phyloP scores from a whole-genome alignment of 2,113 vertebrate genomes.

The Nibea albiflora region DNA sequence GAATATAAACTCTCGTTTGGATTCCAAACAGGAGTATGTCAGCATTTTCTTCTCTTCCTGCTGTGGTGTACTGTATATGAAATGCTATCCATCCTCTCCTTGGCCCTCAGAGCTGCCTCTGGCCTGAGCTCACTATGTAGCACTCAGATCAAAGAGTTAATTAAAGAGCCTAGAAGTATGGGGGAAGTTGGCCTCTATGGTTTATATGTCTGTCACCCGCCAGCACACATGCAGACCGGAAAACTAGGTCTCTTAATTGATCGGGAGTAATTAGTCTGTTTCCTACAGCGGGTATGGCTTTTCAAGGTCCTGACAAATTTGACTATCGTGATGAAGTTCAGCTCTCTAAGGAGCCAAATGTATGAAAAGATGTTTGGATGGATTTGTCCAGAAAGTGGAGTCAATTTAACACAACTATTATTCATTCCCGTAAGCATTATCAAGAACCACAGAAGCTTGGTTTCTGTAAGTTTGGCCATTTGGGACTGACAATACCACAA shows the following conservation, averaged over 20 bases:
- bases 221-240: conserved; percentile 65
- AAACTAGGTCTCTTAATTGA: conserved; percentile 73
- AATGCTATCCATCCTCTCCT: conserved; percentile 44
- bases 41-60: conserved; percentile 23
- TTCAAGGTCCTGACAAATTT: conserved; percentile 48
- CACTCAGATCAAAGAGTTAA: conserved; percentile 76
- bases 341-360: conserved; percentile 6
- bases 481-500: conserved; percentile 46
- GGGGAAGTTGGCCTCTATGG: conserved; percentile 70
- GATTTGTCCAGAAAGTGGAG: conserved; percentile 18
- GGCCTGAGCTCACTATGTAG: conserved; percentile 51
- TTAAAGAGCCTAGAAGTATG: conserved; percentile 68
- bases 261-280: conserved; percentile 70
- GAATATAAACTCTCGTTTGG: conserved; percentile 24
- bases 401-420: conserved; percentile 20
- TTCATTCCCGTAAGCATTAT: conserved; percentile 19
- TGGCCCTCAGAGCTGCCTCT: conserved; percentile 50
- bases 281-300: conserved; percentile 41
- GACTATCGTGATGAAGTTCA: conserved; percentile 46
- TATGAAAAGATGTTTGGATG: conserved; percentile 30
- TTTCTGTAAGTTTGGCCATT: conserved; percentile 54
- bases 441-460: conserved; percentile 24
- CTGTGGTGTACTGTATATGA: conserved; percentile 35
- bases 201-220: conserved; percentile 72
- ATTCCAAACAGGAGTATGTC: conserved; percentile 23